Evolutionary conservation across 2,113 vertebrate genomes (phyloP), one percentile per base, ranked within the genome.

Genomic region (Eulemur macaco): DNA sequence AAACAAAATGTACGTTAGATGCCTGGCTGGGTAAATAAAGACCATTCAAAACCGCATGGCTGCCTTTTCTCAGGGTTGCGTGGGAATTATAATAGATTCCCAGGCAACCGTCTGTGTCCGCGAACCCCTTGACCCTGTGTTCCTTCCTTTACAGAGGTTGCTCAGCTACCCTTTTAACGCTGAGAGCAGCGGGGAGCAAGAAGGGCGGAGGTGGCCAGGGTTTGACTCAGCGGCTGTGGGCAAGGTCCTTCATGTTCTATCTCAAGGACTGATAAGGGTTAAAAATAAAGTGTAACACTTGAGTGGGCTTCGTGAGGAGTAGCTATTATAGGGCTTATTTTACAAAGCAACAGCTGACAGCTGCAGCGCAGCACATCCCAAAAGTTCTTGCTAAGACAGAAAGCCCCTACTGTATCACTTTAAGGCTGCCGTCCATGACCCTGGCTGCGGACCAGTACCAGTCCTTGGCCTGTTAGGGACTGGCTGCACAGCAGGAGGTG

Each of bases 171-270:
- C 25, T 39, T 92, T 21, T 54, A 37, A 85, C 76, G 45, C 12
- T 13, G 73, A 50, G 37, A 29, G 13, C 15, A 8, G 42, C 18
- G 0, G 13, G 52, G 56, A 52, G 34, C 11, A 9, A 45, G n/a
- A 54, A 20, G 27, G 10, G 31, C 15, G 15, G 50, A 23, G 69
- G 7, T 4, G 1, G 34, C 34, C 21, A 6, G 39, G 12, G 50
- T 27, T 63, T 50, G 74, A 34, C 56, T 37, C 64, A 42, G 27
- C 50, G 34, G 71, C 69, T 18, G 8, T 27, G 52, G 60, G 8
- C 0, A 0, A 27, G 42, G 10, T 14, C 7, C 13, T 54, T 4
- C 13, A 2, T 3, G 6, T 12, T 81, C 37, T 69, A 2, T 34
- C 82, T 45, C 2, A 0, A 69, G 42, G 58, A 60, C 66, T 80